These are phyloP conservation scores for Eilema sororculum DNA, from an alignment of 2,888 invertebrate species.

Conservation along the genomic window DNA sequence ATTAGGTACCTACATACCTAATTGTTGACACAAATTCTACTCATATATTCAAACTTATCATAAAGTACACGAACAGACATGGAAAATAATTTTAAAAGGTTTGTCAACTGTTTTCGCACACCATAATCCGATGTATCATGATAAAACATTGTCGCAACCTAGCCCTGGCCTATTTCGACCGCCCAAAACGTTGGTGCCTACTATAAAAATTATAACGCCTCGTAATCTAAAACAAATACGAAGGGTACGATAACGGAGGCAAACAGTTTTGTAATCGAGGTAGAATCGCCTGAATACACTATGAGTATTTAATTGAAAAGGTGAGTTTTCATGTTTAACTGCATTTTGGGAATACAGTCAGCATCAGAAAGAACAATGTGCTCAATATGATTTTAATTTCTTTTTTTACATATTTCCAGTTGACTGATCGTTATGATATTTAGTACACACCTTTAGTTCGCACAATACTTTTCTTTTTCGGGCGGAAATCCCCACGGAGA, in stretches of 20 bases:
- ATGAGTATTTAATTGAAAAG: background rate
- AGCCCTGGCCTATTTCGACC: slow-evolving; percentile 73
- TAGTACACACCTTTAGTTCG: no score
- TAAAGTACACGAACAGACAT: slow-evolving; percentile 12
- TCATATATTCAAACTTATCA: slow-evolving; percentile 17
- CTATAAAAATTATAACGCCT: slow-evolving; percentile 71
- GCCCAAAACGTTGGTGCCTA: slow-evolving; percentile 48
- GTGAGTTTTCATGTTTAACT: background rate
- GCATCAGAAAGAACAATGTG: no score
- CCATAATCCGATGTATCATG: slow-evolving; percentile 50
- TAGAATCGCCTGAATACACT: slow-evolving; percentile 50
- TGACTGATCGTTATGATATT: no score
- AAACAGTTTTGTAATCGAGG: slow-evolving; percentile 73
- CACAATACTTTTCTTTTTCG: no score
- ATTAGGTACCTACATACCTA: no score
- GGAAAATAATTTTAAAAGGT: slow-evolving; percentile 12
- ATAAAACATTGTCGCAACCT: slow-evolving; percentile 50
- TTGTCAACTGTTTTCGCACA: slow-evolving; percentile 41
- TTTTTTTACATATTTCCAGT: no score
- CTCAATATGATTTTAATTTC: no score
- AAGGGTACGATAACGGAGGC: slow-evolving; percentile 74
- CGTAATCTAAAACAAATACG: slow-evolving; percentile 81
- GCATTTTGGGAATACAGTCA: no score
- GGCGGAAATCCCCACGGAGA: no score
- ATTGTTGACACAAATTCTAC: background rate